Evolutionary conservation across 2,888 invertebrate genomes (phyloP), one percentile per base, ranked within the genome.

Genomic region (Schizotus pectinicornis): DNA sequence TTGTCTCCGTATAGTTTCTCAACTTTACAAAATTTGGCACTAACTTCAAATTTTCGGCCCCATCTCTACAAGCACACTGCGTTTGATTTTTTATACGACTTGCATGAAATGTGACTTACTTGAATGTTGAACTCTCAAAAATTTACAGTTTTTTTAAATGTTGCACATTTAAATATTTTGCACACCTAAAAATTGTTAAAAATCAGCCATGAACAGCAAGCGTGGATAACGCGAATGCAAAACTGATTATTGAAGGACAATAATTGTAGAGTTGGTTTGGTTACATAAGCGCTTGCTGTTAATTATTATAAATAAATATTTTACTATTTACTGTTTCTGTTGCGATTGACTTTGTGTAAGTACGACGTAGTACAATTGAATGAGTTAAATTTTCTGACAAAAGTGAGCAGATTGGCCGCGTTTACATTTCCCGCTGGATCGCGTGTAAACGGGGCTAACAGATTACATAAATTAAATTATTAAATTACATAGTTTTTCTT

Each of bases 121-220:
- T 50, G 11, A 35, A 46, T 56, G 56, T 56, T 45, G 39, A 46
- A 14, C 43, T 36, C 43, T 6, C 38, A 41, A 48, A n/a, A 48
- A 31, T 56, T 50, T 13, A 30, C n/a, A 33, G 8, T 46, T 35
- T 13, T 35, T 48, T 55, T 42, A 32, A 32, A 50, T 57, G 51
- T 53, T 58, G 58, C 58, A 58, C 53, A 58, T 52, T 52, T 14
- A 22, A 48, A 47, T 12, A 41, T 52, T 47, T n/a, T 38, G 50
- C 57, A 57, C 57, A 41, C 6, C 22, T 22, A 22, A 22, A 3
- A 22, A 3, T 22, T 2, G 2, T 22, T 3, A 22, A 22, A 22
- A 22, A 22, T 22, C 22, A 22, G 22, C 22, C 3, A 22, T 22
- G 5, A 5, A 22, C 22, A 22, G 22, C 48, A 31, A 37, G 37